Evolutionary conservation across 2,113 vertebrate genomes (phyloP).

Genomic region (Sorex fumeus): DNA sequence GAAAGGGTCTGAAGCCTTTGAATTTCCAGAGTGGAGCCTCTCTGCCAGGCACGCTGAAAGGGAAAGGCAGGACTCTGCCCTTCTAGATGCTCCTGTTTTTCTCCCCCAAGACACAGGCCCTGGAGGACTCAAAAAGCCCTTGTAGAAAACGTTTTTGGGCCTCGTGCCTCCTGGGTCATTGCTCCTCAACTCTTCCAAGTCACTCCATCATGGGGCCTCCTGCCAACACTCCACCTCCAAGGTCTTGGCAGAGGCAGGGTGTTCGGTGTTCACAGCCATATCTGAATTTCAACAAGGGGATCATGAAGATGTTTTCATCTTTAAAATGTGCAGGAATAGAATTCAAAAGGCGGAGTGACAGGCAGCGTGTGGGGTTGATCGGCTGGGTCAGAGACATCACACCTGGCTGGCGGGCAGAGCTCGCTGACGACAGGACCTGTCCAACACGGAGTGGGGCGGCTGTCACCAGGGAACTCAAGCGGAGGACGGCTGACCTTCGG

Average conservation of each 20-base stretch:
- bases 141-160: neutral
- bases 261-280: slow-evolving; percentile 58
- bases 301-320: slow-evolving; percentile 77
- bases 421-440: slow-evolving; percentile 78
- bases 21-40: neutral
- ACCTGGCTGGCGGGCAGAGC: slow-evolving; percentile 76
- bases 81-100: slow-evolving; percentile 16
- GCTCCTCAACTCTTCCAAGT: neutral
- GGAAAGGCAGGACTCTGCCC: neutral
- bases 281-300: slow-evolving; percentile 80
- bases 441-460: slow-evolving; percentile 71
- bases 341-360: slow-evolving; percentile 75
- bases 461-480: slow-evolving; percentile 81
- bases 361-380: slow-evolving; percentile 69
- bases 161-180: neutral
- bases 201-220: slow-evolving; percentile 35
- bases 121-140: neutral
- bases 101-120: slow-evolving; percentile 4
- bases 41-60: neutral
- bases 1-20: slow-evolving; percentile 27
- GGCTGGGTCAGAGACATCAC: slow-evolving; percentile 80
- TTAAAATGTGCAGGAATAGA: slow-evolving; percentile 60
- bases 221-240: slow-evolving; percentile 62
- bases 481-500: slow-evolving; percentile 67
- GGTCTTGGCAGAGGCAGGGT: slow-evolving; percentile 43